Evolutionary conservation across 2,797 vertebrate genomes (phyloP).

Genomic region (Lindbergichthys nudifrons): DNA sequence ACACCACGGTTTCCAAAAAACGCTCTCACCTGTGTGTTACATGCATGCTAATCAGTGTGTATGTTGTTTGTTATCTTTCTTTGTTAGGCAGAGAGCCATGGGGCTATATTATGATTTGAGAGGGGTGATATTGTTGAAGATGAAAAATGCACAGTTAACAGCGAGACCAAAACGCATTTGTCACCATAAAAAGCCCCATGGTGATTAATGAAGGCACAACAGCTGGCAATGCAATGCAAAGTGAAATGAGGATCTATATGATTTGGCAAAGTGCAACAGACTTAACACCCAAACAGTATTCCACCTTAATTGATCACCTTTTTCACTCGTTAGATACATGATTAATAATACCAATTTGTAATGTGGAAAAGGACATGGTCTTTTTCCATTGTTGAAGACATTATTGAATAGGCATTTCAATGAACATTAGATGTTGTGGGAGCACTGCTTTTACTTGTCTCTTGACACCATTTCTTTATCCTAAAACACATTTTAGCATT

Average conservation of each 20-base stretch:
- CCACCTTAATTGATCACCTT: constrained; percentile 51
- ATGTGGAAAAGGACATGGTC: constrained; percentile 38
- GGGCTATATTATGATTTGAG: constrained; percentile 64
- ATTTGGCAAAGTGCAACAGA: constrained; percentile 60
- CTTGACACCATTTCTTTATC: constrained; percentile 4
- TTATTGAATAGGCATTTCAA: constrained; percentile 35
- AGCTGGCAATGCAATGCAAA: constrained; percentile 72
- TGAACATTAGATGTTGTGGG: constrained; percentile 27
- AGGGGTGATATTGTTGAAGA: constrained; percentile 59
- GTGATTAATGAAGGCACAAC: constrained; percentile 73
- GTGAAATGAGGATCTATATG: constrained; percentile 68
- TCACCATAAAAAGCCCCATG: constrained; percentile 64
- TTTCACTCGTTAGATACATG: constrained; percentile 48
- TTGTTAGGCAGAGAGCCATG: constrained; percentile 37
- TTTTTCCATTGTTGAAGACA: constrained; percentile 35
- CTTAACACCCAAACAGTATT: constrained; percentile 46
- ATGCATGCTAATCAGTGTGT: neutral
- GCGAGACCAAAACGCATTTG: constrained; percentile 67
- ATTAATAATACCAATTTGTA: constrained; percentile 55
- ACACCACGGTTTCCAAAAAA: constrained; percentile 14
- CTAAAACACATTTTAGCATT: constrained; percentile 36
- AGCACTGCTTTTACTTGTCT: neutral
- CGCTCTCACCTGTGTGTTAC: constrained; percentile 6
- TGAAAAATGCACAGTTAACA: constrained; percentile 73
- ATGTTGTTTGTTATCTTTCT: constrained; percentile 42